A percentile compares a stretch with the other conserved stretches of the same genome.
These are phyloP conservation scores for Pangasius macronema DNA, from an alignment of 2,797 vertebrate species.

Conservation along the genomic window DNA sequence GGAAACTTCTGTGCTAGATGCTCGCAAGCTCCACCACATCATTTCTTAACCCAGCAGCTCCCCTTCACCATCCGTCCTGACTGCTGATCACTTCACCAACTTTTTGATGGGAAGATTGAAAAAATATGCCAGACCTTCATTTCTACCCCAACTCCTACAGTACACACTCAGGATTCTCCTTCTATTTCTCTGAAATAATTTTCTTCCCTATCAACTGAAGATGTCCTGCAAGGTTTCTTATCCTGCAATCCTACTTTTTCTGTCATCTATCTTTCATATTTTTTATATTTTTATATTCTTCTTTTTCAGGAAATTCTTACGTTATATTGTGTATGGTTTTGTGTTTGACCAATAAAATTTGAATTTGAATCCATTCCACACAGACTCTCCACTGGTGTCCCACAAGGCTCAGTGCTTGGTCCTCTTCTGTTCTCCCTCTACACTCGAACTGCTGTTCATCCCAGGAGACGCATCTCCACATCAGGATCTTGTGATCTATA, in stretches of 20 bases:
- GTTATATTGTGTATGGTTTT: too few species aligned
- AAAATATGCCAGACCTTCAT: not conserved
- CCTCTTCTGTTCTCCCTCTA: not conserved
- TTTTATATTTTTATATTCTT: too few species aligned
- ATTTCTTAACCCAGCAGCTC: not conserved
- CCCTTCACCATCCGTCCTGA: not conserved
- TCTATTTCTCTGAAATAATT: not conserved
- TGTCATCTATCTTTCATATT: too few species aligned
- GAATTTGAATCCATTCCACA: not conserved
- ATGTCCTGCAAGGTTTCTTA: not conserved
- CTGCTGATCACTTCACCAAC: not conserved
- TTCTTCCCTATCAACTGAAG: not conserved
- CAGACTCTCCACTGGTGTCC: not conserved
- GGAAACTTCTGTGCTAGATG: not conserved
- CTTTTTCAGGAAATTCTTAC: too few species aligned
- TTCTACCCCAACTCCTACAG: not conserved
- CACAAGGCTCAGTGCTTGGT: not conserved
- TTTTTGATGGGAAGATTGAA: not conserved
- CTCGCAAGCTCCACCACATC: not conserved
- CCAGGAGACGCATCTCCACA: not conserved
- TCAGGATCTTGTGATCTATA: not conserved
- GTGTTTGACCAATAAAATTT: too few species aligned
- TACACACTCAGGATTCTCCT: not conserved
- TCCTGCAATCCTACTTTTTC: not conserved
- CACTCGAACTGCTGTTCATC: not conserved